These are phyloP conservation scores for Butorides virescens DNA, from an alignment of 2,113 vertebrate genomes.

Conservation along the genomic window DNA sequence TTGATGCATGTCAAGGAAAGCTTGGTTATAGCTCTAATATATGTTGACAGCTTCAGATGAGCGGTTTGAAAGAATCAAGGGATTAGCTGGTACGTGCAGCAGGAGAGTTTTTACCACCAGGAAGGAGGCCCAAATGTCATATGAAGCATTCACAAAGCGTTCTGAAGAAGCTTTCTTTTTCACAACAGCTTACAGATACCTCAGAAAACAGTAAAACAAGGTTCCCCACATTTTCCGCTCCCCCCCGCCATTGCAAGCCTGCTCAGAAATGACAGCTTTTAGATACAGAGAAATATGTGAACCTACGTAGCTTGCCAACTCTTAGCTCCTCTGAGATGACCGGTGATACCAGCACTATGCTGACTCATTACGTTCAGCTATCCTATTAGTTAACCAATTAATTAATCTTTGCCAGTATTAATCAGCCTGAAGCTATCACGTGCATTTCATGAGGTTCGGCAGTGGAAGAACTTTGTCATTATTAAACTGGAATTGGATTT, in stretches of 20 bases:
- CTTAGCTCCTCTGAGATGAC: background rate
- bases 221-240: background rate
- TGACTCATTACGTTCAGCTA: background rate
- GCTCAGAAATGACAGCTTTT: background rate
- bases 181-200: background rate
- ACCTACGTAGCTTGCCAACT: background rate
- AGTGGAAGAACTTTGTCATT: background rate
- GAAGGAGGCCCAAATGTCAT: background rate
- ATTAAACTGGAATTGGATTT: background rate
- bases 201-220: background rate
- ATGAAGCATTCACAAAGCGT: background rate
- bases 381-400: background rate
- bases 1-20: background rate
- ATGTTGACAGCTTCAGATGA: background rate
- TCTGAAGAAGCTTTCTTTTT: background rate
- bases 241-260: background rate
- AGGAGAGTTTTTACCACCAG: background rate
- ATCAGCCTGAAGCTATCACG: background rate
- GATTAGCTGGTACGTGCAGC: rapidly evolving
- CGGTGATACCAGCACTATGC: background rate
- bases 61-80: background rate
- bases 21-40: background rate
- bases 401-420: background rate
- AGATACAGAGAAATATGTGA: background rate
- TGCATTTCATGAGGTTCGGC: background rate